Conservation (phyloP, 2,888 invertebrate species). For the Ichneumon xanthorius region DNA sequence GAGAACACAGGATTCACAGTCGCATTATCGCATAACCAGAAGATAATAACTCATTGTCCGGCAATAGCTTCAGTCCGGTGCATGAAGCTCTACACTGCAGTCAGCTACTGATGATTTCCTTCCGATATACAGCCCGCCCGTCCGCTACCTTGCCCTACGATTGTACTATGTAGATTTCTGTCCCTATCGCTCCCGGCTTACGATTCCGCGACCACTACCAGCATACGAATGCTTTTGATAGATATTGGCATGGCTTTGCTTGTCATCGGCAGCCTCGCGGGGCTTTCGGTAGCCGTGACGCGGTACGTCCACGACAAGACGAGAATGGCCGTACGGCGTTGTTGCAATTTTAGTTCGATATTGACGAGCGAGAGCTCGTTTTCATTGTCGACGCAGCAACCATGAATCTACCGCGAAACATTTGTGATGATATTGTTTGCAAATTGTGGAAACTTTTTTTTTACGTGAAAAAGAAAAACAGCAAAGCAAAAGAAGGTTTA, state of each 20-base stretch:
- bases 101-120: constrained; percentile 81
- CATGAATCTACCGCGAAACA: background rate
- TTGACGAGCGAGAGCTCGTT: no score
- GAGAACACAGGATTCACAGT: constrained; percentile 55
- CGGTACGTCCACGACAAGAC: background rate
- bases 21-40: constrained; percentile 73
- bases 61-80: constrained; percentile 67
- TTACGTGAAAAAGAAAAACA: background rate
- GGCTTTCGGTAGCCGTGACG: background rate
- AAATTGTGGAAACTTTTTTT: background rate
- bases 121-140: constrained; percentile 72
- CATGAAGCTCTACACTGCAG: constrained; percentile 67
- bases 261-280: constrained; percentile 4
- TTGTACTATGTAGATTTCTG: background rate
- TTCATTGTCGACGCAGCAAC: background rate
- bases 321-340: background rate
- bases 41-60: constrained; percentile 82
- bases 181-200: constrained; percentile 13
- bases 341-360: background rate
- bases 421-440: background rate
- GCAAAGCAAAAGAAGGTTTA: no score
- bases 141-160: constrained; percentile 26
- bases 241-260: constrained; percentile 58
- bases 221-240: constrained; percentile 61
- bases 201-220: background rate